A percentile compares a stretch with the other conserved stretches of the same genome.
Evolutionary conservation across 1,140 invertebrate species (phyloP).

Genomic region (Plectrocnemia conspersa): DNA sequence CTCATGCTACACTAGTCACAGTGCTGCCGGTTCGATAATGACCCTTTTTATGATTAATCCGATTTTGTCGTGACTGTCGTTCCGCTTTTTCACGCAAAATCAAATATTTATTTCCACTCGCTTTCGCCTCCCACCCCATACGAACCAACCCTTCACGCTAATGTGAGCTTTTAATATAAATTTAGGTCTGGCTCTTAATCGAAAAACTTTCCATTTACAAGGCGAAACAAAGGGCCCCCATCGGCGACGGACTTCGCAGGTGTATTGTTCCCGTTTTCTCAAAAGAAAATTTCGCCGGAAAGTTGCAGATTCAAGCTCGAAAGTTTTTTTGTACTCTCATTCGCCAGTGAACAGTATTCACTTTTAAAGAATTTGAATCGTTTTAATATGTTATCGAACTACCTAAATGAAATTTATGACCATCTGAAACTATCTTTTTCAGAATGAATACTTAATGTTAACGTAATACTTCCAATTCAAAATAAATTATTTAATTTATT

Average conservation of each 20-base stretch:
- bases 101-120: conserved; percentile 26
- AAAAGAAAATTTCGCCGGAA: neutral
- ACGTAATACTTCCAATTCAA: too few species aligned
- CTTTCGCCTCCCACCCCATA: too few species aligned
- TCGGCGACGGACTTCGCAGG: neutral
- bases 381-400: too few species aligned
- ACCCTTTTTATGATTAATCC: conserved; percentile 23
- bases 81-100: conserved; percentile 13
- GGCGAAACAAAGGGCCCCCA: conserved; percentile 14
- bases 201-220: conserved; percentile 23
- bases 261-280: conserved; percentile 12
- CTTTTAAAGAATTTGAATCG: too few species aligned
- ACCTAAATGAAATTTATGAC: too few species aligned
- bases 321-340: too few species aligned
- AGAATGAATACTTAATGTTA: too few species aligned
- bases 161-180: conserved; percentile 19
- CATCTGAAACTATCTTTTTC: too few species aligned
- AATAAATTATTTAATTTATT: too few species aligned
- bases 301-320: neutral
- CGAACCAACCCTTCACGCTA: conserved; percentile 15
- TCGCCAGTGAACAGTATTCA: too few species aligned
- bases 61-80: conserved; percentile 26
- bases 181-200: conserved; percentile 15
- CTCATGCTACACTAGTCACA: too few species aligned
- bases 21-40: neutral